Percentiles rank a stretch among this genome's conserved stretches.
These are phyloP conservation scores for Xenentodon cancila DNA, from an alignment of 2,797 vertebrate genomes.

Conservation along the genomic window DNA sequence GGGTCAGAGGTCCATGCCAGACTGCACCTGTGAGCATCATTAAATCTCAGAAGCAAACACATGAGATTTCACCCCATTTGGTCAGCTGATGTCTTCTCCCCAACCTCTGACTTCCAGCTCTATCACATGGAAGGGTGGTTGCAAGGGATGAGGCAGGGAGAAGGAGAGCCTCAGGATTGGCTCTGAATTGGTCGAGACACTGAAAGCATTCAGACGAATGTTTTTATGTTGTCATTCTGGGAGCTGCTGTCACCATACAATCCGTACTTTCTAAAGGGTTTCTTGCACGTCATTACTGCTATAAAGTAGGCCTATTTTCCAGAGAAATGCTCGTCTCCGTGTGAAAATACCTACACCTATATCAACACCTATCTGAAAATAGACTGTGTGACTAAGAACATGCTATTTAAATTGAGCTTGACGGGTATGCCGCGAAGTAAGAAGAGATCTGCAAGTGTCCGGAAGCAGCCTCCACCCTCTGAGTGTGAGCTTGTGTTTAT, in stretches of 20 bases:
- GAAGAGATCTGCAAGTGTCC: too few relatives aligned
- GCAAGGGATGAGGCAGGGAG: neutral
- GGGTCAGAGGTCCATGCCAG: slow-evolving; percentile 18
- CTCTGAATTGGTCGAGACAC: neutral
- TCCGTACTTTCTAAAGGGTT: slow-evolving; percentile 14
- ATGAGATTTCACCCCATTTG: slow-evolving; percentile 31
- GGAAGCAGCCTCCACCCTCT: too few relatives aligned
- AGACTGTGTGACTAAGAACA: too few relatives aligned
- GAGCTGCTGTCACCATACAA: slow-evolving; percentile 6
- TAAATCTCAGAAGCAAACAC: slow-evolving; percentile 22
- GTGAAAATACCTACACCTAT: slow-evolving; percentile 29
- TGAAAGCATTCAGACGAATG: neutral
- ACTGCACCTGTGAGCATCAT: slow-evolving; percentile 18
- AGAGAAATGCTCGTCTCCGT: slow-evolving; percentile 33
- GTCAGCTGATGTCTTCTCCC: slow-evolving; percentile 22
- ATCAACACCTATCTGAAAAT: slow-evolving; percentile 34
- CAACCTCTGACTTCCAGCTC: slow-evolving; percentile 43
- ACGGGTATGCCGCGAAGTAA: too few relatives aligned
- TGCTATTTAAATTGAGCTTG: too few relatives aligned
- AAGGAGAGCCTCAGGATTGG: neutral
- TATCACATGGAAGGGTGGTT: neutral
- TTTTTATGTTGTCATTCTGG: slow-evolving; percentile 11
- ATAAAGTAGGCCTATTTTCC: slow-evolving; percentile 25
- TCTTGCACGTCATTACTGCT: slow-evolving; percentile 11
- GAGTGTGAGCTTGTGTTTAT: neutral